These are phyloP conservation scores for Lasioglossum zephyrum DNA, from an alignment of 2,888 invertebrate species.

Conservation along the genomic window DNA sequence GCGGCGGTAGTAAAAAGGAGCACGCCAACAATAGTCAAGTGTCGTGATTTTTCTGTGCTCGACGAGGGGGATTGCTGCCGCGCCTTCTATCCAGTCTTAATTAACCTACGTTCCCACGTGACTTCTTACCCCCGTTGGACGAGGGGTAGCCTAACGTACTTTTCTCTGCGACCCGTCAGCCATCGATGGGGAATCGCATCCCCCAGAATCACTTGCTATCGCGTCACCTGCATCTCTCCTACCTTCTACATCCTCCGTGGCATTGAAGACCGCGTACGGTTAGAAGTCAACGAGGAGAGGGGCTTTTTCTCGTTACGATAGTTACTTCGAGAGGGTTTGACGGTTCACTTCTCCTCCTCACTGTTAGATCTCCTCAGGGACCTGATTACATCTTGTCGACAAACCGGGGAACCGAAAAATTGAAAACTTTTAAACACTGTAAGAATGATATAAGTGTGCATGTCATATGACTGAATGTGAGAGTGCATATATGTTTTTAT, in stretches of 20 bases:
- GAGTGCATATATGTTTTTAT: no score
- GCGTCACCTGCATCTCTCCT: constrained; percentile 65
- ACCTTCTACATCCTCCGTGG: background rate
- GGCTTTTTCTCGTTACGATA: background rate
- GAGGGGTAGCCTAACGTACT: constrained; percentile 68
- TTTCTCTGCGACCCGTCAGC: constrained; percentile 66
- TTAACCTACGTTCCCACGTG: constrained; percentile 74
- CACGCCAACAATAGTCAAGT: constrained; percentile 71
- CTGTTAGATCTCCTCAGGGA: background rate
- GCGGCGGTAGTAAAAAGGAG: constrained; percentile 66
- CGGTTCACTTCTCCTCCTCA: background rate
- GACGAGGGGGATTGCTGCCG: constrained; percentile 54
- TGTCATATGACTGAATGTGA: no score
- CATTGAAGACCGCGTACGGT: constrained; percentile 7
- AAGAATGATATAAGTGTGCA: no score
- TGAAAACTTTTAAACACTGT: background rate
- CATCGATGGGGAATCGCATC: constrained; percentile 55
- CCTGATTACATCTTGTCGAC: background rate
- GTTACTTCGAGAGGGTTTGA: background rate
- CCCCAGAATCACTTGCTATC: constrained; percentile 65
- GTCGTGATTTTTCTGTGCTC: constrained; percentile 70
- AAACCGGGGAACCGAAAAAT: background rate
- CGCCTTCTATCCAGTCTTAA: constrained; percentile 70
- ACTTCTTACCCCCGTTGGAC: constrained; percentile 67
- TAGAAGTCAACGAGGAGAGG: background rate